Conservation (phyloP, 1,140 invertebrate species). For the Dryas iulia region DNA sequence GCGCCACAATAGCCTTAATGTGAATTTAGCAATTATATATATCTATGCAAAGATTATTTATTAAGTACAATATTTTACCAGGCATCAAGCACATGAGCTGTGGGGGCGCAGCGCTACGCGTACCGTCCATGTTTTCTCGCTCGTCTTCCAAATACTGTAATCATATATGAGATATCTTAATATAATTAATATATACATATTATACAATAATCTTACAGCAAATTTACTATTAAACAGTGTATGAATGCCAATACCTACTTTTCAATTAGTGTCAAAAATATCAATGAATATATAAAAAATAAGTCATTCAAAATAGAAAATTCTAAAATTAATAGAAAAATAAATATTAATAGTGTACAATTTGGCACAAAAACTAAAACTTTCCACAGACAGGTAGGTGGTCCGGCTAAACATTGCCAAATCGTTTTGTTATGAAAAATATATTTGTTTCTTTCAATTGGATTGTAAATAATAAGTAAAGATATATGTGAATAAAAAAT, state of each 20-base stretch:
- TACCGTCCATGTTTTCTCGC: slow-evolving; percentile 72
- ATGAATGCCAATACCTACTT: no score
- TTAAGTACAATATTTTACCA: slow-evolving; percentile 40
- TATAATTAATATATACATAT: slow-evolving; percentile 18
- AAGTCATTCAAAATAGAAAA: neutral
- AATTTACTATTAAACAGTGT: no score
- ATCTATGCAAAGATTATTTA: no score
- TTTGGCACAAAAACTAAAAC: neutral
- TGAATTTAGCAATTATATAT: no score
- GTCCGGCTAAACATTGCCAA: neutral
- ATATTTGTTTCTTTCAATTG: no score
- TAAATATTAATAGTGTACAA: slow-evolving; percentile 1
- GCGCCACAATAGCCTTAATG: no score
- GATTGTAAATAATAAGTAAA: no score
- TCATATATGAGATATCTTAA: neutral
- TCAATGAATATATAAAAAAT: neutral
- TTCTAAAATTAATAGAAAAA: neutral
- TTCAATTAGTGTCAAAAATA: no score
- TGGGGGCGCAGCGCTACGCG: slow-evolving; percentile 64
- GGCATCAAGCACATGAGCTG: slow-evolving; percentile 80
- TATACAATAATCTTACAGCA: no score
- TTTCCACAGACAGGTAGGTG: neutral
- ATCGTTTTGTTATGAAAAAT: neutral
- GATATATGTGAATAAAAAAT: no score
- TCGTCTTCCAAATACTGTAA: slow-evolving; percentile 76